Evolutionary conservation across 2,888 invertebrate genomes (phyloP).

Genomic region (Heteropelma amictum): DNA sequence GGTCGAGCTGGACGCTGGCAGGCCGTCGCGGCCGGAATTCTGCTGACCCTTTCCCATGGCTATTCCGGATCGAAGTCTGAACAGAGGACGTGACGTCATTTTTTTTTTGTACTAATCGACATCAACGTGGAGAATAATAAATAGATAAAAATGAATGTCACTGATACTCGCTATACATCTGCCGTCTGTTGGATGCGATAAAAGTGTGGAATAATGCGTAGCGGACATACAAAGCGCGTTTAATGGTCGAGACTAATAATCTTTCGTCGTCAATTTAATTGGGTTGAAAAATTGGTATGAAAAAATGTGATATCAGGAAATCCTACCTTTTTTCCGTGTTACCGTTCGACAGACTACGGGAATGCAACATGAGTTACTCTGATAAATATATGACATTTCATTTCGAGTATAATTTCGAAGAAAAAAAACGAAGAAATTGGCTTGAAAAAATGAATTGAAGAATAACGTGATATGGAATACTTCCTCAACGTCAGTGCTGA

Average conservation of each 20-base stretch:
- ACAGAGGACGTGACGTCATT: conserved; percentile 49
- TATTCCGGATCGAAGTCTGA: conserved; percentile 71
- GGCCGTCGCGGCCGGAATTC: conserved; percentile 69
- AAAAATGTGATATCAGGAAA: conserved; percentile 6
- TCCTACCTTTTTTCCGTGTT: conserved; percentile 37
- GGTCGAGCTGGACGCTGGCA: conserved; percentile 68
- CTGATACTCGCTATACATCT: too few species aligned
- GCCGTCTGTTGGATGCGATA: too few species aligned
- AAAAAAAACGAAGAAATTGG: too few species aligned
- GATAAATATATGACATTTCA: conserved; percentile 21
- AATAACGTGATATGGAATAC: too few species aligned
- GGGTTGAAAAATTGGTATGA: neutral
- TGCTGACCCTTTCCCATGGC: conserved; percentile 70
- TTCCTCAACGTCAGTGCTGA: too few species aligned
- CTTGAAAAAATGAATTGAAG: too few species aligned
- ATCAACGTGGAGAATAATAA: neutral
- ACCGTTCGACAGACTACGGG: conserved; percentile 14
- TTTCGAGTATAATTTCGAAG: too few species aligned
- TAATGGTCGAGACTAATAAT: too few species aligned
- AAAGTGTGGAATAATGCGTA: too few species aligned
- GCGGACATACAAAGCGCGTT: too few species aligned
- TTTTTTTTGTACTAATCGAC: neutral
- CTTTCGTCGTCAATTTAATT: too few species aligned
- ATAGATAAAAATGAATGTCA: too few species aligned
- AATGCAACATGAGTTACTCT: neutral